Percentiles rank a stretch among this genome's conserved stretches.
Conservation (phyloP, 1,140 invertebrate species). For the Calosoma granatense region DNA sequence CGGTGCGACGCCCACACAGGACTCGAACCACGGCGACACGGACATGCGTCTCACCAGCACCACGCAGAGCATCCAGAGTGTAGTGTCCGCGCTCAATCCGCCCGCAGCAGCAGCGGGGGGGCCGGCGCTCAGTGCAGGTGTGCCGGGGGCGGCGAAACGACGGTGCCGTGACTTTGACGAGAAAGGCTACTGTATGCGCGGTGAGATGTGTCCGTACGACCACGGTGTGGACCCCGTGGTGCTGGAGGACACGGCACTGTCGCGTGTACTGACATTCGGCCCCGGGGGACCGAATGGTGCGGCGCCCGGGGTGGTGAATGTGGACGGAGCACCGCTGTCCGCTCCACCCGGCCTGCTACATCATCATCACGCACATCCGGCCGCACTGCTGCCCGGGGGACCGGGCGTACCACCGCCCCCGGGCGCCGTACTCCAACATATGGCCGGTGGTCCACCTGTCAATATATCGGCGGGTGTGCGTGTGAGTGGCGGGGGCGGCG, state of each 20-base stretch:
- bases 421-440: constrained; percentile 25
- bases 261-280: constrained; percentile 44
- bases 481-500: constrained; percentile 26
- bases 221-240: constrained; percentile 92
- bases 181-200: constrained; percentile 84
- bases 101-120: constrained; percentile 14
- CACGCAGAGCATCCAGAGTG: constrained; percentile 45
- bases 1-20: constrained; percentile 41
- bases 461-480: neutral
- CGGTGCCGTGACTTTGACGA: constrained; percentile 64
- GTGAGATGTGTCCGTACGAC: constrained; percentile 90
- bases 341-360: constrained; percentile 29
- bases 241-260: constrained; percentile 67
- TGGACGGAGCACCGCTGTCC: constrained; percentile 34
- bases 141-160: constrained; percentile 40
- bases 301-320: constrained; percentile 37
- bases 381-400: constrained; percentile 35
- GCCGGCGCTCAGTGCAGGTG: constrained; percentile 13
- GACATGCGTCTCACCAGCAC: constrained; percentile 43
- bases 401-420: constrained; percentile 31
- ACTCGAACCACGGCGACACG: constrained; percentile 50
- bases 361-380: too few species aligned
- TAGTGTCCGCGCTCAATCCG: constrained; percentile 31
- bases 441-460: neutral
- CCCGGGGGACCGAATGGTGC: constrained; percentile 37